Conservation (phyloP, 92 coral and sea anemone genomes). For the Palythoa grandis region DNA sequence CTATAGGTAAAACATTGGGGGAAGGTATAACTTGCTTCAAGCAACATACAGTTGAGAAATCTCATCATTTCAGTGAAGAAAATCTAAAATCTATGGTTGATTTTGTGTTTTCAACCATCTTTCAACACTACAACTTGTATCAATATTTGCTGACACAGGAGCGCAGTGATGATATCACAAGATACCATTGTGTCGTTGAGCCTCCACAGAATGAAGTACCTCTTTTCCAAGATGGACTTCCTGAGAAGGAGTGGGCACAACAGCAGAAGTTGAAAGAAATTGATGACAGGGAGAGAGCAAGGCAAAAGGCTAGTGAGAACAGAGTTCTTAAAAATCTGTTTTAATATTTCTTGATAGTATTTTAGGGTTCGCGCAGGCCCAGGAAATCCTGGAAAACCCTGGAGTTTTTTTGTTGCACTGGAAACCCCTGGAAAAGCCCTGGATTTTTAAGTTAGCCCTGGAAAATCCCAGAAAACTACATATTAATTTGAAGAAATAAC, state of each 20-base stretch:
- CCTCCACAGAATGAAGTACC: slow-evolving; percentile 50
- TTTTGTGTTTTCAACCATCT: slow-evolving; percentile 65
- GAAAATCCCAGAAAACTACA: no score
- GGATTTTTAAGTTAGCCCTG: no score
- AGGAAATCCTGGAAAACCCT: no score
- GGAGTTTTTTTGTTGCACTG: no score
- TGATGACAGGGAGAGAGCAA: slow-evolving; percentile 65
- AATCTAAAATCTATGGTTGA: slow-evolving; percentile 70
- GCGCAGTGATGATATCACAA: slow-evolving; percentile 63
- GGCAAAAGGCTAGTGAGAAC: slow-evolving; percentile 50
- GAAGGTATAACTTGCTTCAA: slow-evolving; percentile 62
- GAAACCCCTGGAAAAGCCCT: no score
- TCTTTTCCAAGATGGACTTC: slow-evolving; percentile 60
- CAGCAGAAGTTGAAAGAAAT: slow-evolving; percentile 74
- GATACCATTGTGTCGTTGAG: slow-evolving; percentile 53
- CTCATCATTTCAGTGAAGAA: slow-evolving; percentile 45
- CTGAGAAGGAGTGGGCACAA: slow-evolving; percentile 74
- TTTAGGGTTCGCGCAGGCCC: no score
- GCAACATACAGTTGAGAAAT: slow-evolving; percentile 39
- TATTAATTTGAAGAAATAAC: no score
- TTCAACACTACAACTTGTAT: slow-evolving; percentile 83
- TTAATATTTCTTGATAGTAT: no score
- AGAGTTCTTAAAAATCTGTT: background rate
- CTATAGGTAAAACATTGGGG: slow-evolving; percentile 55
- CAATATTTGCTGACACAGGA: slow-evolving; percentile 79